Conservation (phyloP, 1,140 invertebrate genomes). For the Calliphora vicina region DNA sequence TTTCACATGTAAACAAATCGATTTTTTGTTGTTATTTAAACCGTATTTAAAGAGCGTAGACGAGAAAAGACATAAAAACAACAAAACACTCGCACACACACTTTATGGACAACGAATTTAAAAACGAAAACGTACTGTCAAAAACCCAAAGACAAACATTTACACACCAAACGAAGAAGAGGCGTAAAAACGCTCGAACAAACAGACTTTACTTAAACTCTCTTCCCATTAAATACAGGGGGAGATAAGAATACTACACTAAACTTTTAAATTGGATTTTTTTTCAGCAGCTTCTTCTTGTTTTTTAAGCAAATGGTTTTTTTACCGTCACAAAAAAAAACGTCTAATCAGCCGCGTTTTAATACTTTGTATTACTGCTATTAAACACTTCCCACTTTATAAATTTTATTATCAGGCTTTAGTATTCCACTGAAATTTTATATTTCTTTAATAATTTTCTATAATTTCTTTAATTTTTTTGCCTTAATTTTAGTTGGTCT, state of each 20-base stretch:
- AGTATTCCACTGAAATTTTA: neutral
- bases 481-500: neutral
- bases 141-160: neutral
- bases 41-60: neutral
- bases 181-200: too few species aligned
- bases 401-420: neutral
- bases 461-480: neutral
- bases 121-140: neutral
- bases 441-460: neutral
- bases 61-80: neutral
- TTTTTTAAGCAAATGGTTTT: neutral
- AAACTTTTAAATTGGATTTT: neutral
- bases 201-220: neutral
- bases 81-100: neutral
- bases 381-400: neutral
- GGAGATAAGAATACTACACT: neutral
- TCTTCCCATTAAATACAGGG: neutral
- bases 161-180: too few species aligned
- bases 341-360: neutral
- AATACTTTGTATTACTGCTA: neutral
- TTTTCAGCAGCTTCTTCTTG: neutral
- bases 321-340: neutral
- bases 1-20: slow-evolving; percentile 5
- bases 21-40: slow-evolving; percentile 17
- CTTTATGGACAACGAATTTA: neutral